These are phyloP conservation scores for Dichetophora obliterata DNA, from an alignment of 2,888 invertebrate genomes.

Conservation along the genomic window DNA sequence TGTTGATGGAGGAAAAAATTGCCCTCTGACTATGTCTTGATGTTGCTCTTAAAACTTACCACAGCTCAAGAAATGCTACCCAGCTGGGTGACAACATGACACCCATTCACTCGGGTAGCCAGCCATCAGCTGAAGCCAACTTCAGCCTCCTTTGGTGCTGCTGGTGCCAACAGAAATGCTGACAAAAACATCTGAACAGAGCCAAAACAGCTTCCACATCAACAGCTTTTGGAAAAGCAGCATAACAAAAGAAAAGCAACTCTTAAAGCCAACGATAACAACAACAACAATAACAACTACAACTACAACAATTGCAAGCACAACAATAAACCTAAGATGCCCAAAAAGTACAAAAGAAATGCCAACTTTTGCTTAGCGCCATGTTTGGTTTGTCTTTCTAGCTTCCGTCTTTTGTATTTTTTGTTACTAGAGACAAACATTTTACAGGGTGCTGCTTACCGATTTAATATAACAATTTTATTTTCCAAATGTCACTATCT, in stretches of 20 bases:
- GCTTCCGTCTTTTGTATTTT: constrained; percentile 57
- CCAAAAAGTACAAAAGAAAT: constrained; percentile 54
- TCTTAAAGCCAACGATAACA: constrained; percentile 21
- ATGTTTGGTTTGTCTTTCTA: constrained; percentile 68
- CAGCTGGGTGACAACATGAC: neutral
- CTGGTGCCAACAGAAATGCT: constrained; percentile 29
- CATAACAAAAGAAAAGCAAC: too few species aligned
- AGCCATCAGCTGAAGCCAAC: neutral
- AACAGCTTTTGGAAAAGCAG: constrained; percentile 37
- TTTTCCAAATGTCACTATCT: too few species aligned
- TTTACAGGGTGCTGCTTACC: constrained; percentile 11
- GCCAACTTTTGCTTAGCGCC: constrained; percentile 61
- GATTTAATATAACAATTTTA: neutral
- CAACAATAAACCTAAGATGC: constrained; percentile 51
- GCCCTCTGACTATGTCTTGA: constrained; percentile 34
- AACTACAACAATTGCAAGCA: constrained; percentile 10
- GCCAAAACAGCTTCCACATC: constrained; percentile 37
- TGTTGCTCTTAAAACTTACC: constrained; percentile 34
- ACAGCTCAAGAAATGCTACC: constrained; percentile 35
- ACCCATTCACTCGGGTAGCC: neutral
- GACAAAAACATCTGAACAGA: constrained; percentile 42
- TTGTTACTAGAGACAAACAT: neutral
- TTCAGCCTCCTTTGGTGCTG: neutral
- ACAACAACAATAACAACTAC: constrained; percentile 16
- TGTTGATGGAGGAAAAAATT: constrained; percentile 31